Evolutionary conservation across 2,113 vertebrate species (phyloP), one percentile per base, ranked within the genome.

Genomic region (Cyprinus carpio): DNA sequence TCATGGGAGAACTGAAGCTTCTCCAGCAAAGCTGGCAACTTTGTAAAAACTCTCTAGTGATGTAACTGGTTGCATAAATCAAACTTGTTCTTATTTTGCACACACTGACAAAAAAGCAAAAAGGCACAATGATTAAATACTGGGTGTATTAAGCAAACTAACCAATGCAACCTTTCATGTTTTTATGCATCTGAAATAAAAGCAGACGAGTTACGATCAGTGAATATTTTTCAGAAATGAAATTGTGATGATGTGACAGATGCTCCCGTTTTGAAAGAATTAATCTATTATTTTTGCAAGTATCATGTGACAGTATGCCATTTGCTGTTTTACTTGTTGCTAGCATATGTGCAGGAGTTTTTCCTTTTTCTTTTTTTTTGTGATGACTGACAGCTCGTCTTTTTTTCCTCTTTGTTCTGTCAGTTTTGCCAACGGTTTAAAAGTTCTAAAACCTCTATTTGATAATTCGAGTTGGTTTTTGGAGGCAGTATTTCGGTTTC

Each of bases 391-490:
- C 40, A 83, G 65, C 58, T 65, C 71, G 34, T 34, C 27, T n/a
- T 29, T 49, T 72, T 85, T 58, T 58, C 5, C n/a, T 27, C 16
- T 56, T 27, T 84, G 23, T 83, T 69, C 62, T 80, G 84, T 83
- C 27, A 65, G 82, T 83, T 78, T 85, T 43, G 29, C 46, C 43
- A 75, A 31, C 10, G 25, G 62, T 51, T 64, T 83, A 60, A 80
- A 23, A 51, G 64, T 69, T 83, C 79, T 83, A 64, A 67, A 85
- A 72, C 83, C 76, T 81, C n/a, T 74, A 60, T 84, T 79, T 84
- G 60, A 75, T 65, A 34, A 81, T 84, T 31, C 37, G 29, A 84
- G 25, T 75, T 82, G 51, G 49, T 15, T 64, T 64, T 31, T 62
- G 4, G 40, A 71, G 71, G 40, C 82, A 83, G 75, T 56, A 75